Evolutionary conservation across 1,140 invertebrate genomes (phyloP).

Genomic region (Triops longicaudatus): DNA sequence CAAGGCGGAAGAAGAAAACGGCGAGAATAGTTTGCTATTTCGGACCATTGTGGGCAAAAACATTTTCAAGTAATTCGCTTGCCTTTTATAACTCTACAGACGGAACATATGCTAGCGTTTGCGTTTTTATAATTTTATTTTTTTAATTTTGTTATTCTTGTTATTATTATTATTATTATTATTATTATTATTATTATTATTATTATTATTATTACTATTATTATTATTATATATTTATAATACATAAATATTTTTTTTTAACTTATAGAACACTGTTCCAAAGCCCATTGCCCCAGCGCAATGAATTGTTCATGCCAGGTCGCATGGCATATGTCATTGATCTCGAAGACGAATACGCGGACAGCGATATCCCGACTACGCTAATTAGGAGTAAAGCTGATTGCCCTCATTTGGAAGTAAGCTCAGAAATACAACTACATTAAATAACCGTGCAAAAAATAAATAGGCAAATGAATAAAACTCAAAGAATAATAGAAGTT

Average conservation of each 20-base stretch:
- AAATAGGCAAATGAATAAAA: no score
- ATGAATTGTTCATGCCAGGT: slow-evolving; percentile 90
- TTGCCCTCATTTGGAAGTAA: slow-evolving; percentile 60
- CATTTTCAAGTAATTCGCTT: slow-evolving; percentile 64
- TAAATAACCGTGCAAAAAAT: no score
- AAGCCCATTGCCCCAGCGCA: slow-evolving; percentile 51
- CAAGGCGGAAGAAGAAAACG: slow-evolving; percentile 45
- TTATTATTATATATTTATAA: not conserved
- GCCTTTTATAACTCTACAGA: slow-evolving; percentile 46
- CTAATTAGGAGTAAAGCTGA: slow-evolving; percentile 90
- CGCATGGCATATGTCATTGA: slow-evolving; percentile 98
- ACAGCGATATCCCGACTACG: slow-evolving; percentile 92
- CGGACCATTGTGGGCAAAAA: slow-evolving; percentile 67
- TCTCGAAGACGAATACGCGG: slow-evolving; percentile 78
- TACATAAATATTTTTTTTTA: not conserved
- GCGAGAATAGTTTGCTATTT: slow-evolving; percentile 68
- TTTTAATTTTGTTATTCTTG: no score
- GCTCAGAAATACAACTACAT: no score
- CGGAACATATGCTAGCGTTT: slow-evolving; percentile 28
- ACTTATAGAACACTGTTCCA: slow-evolving; percentile 40
- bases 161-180: no score
- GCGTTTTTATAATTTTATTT: not conserved
- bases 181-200: not conserved
- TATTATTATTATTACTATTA: not conserved
- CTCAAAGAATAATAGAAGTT: no score